Base-by-base conservation (phyloP, 2,797 vertebrate genomes). In the Sebastolobus altivelis region DNA sequence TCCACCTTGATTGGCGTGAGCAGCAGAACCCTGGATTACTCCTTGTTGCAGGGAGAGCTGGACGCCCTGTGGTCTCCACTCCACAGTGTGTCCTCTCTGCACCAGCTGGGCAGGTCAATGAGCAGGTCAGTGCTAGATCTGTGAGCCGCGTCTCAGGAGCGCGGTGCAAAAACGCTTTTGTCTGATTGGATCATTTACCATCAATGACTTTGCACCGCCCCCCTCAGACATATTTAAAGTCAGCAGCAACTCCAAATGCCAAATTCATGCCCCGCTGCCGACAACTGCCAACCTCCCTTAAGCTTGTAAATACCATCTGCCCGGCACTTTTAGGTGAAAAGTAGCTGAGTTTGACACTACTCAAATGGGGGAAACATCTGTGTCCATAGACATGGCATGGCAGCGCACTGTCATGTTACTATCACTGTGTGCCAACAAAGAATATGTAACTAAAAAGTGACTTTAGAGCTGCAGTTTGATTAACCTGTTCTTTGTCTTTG, bases 71-170 rank as follows among this genome's bases (percentile, higher is more conserved):
- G 96, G 96, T 96, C 96, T 87, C 96, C 96, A n/a, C 92, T 96
- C 90, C 96, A 94, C 94, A 96, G 95, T 88, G 92, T 95, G 89
- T 90, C 94, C 89, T 95, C 95, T 85, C 95, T 96, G 89, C 95
- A 96, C 83, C 96, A 96, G 91, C 94, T 96, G 92, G 94, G 95
- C 95, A 96, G 96, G 95, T 97, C 94, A 94, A 95, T 96, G 94
- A 95, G 96, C 95, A 96, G 96, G 96, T 97, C 91, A 96, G 96
- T 96, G 89, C 79, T 87, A 92, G 93, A 83, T 86, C 79, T 69
- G 71, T 80, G 79, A 89, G 79, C 65, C 56, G 61, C 71, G 69
- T 90, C 87, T 88, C 71, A 84, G 87, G 86, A 84, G 82, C 31
- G 80, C 1, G 11, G 84, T 90, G 90, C 90, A 88, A 90, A 86